Evolutionary conservation across 2,113 vertebrate species (phyloP), one percentile per base, ranked within the genome.

Genomic region (Forbesichthys agassizii): DNA sequence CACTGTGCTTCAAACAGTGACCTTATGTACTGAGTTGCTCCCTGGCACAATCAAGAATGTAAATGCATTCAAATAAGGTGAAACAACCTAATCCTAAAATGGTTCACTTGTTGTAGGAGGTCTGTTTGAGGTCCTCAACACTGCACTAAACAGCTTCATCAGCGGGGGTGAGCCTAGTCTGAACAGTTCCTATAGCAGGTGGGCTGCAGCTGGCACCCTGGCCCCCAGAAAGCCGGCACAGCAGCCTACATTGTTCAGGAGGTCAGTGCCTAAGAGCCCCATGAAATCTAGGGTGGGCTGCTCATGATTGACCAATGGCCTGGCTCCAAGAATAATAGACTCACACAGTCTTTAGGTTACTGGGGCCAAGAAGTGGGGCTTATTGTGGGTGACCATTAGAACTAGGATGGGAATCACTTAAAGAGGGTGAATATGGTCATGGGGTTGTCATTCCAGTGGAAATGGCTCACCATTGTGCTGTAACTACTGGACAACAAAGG

Each of bases 211-310:
- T 83, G 78, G 77, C 49, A 72, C 60, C 60, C 60, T 8, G 27
- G 66, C 66, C 76, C 74, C 78, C 71, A 65, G 48, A 78, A 80
- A 27, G 65, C 42, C 27, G 27, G 27, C 68, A 86, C 78, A 84
- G 71, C 77, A 67, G 57, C 74, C 66, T 54, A 63, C 75, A 78
- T 86, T 84, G 76, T 81, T 84, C 76, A 47, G 2, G 61, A 51
- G 71, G 78, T 83, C 73, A 72, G 11, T 3, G 4, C 59, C 64
- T 5, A n/a, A 77, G 73, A 88, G 86, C 83, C 61, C 80, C 82
- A 81, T 78, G 82, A 84, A 88, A 88, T 88, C 77, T 67, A 73
- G 69, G 61, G 69, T 64, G 64, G 78, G 68, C 83, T 78, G 74
- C 54, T 14, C 20, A 65, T 49, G 69, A 65, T 70, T 33, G 53